Percentiles rank a stretch among this genome's conserved stretches.
Conservation (phyloP, 2,113 vertebrate species). For the Hassar affinis region DNA sequence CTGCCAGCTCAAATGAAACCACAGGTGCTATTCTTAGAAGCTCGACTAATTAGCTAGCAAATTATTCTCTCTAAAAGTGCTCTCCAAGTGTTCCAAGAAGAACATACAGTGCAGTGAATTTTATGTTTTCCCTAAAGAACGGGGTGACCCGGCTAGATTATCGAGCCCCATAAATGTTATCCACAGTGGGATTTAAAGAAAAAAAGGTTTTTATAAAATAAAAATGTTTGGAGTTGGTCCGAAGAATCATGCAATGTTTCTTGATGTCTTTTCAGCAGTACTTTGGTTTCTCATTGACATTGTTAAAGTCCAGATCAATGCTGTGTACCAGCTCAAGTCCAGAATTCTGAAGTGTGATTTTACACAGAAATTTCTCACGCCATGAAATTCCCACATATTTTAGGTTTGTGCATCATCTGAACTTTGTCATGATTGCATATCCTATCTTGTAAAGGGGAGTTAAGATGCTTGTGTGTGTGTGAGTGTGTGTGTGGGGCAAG, state of each 20-base stretch:
- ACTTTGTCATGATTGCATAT: slow-evolving; percentile 43
- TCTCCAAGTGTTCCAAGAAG: slow-evolving; percentile 26
- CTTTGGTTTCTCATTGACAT: slow-evolving; percentile 27
- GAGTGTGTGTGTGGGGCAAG: neutral
- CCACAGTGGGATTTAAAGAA: slow-evolving; percentile 23
- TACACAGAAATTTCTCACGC: slow-evolving; percentile 50
- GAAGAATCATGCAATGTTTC: slow-evolving; percentile 19
- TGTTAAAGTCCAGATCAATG: slow-evolving; percentile 42
- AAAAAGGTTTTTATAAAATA: slow-evolving; percentile 29
- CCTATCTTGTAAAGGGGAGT: slow-evolving; percentile 12
- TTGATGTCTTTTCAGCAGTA: slow-evolving; percentile 29
- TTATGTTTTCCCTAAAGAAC: neutral
- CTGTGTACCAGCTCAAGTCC: slow-evolving; percentile 31
- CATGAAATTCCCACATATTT: slow-evolving; percentile 37
- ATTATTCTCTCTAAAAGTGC: slow-evolving; percentile 52
- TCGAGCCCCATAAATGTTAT: slow-evolving; percentile 9
- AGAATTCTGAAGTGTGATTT: slow-evolving; percentile 40
- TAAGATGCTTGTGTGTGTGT: slow-evolving; percentile 11
- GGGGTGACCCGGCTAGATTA: neutral
- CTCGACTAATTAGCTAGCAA: slow-evolving; percentile 58
- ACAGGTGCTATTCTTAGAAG: slow-evolving; percentile 64
- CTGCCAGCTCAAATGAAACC: slow-evolving; percentile 36
- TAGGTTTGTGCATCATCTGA: slow-evolving; percentile 39
- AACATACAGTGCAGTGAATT: slow-evolving; percentile 4
- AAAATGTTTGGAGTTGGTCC: slow-evolving; percentile 20